Conservation (phyloP, 1,140 invertebrate species). For the Aphidius ervi region DNA sequence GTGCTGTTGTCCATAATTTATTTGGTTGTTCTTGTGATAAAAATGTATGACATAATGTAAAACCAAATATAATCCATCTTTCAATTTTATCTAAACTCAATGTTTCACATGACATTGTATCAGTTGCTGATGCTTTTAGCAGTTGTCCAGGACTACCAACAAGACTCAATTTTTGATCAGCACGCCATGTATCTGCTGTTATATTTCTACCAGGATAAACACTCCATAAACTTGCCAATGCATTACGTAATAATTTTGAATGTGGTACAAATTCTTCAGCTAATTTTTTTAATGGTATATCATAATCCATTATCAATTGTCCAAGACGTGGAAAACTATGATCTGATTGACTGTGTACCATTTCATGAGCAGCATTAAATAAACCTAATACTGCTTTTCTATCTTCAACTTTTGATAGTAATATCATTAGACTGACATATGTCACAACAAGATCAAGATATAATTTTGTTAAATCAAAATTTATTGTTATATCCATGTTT, state of each 20-base stretch:
- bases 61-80: conserved; percentile 94
- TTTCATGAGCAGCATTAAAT: conserved; percentile 96
- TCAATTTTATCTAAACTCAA: conserved; percentile 93
- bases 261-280: conserved; percentile 97
- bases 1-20: conserved; percentile 85
- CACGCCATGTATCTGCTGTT: conserved; percentile 89
- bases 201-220: conserved; percentile 89
- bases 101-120: conserved; percentile 96
- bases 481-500: conserved; percentile 89
- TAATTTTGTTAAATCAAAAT: conserved; percentile 93
- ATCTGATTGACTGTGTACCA: conserved; percentile 88
- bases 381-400: conserved; percentile 93
- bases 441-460: conserved; percentile 93
- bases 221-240: conserved; percentile 80
- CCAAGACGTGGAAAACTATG: conserved; percentile 90
- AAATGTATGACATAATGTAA: conserved; percentile 84
- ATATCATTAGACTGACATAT: conserved; percentile 93
- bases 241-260: conserved; percentile 78
- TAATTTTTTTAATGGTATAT: conserved; percentile 91
- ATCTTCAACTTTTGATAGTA: conserved; percentile 95
- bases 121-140: conserved; percentile 89
- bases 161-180: conserved; percentile 90
- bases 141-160: conserved; percentile 88
- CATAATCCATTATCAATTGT: conserved; percentile 97
- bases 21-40: conserved; percentile 74